Conservation (phyloP, 2,113 vertebrate species). For the Dicerorhinus sumatrensis region DNA sequence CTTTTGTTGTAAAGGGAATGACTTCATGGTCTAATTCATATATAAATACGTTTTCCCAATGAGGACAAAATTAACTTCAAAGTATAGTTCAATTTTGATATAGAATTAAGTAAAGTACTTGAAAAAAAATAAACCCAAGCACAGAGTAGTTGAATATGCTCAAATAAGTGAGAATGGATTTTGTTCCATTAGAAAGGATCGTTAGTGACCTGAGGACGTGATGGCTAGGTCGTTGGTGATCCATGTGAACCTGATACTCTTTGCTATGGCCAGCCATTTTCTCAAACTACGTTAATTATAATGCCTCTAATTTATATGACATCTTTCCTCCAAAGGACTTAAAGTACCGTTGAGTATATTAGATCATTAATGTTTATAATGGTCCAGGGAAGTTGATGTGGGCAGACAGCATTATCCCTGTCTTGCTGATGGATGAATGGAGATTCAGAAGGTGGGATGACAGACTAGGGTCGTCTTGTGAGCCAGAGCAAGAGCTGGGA, state of each 20-base stretch:
- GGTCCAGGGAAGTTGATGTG: constrained; percentile 49
- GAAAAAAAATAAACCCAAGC: not conserved
- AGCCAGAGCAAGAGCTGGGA: not conserved
- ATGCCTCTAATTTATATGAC: constrained; percentile 70
- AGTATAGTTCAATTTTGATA: not conserved
- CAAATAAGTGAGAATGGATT: constrained; percentile 36
- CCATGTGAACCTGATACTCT: constrained; percentile 41
- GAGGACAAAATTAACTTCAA: constrained; percentile 44
- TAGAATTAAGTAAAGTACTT: constrained; percentile 42
- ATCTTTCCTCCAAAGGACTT: constrained; percentile 59
- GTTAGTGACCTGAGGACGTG: constrained; percentile 39
- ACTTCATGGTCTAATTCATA: constrained; percentile 3
- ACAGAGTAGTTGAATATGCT: not conserved
- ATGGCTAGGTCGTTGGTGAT: constrained; percentile 32
- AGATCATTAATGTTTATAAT: constrained; percentile 66
- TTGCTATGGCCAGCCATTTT: constrained; percentile 61
- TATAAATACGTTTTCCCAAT: not conserved
- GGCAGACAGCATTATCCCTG: constrained; percentile 21
- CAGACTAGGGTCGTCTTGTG: not conserved
- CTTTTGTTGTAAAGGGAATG: not conserved
- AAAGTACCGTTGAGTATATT: constrained; percentile 59
- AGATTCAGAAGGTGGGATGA: constrained; percentile 21
- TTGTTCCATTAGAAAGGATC: constrained; percentile 47
- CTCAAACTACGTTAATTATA: constrained; percentile 75
- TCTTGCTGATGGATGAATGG: constrained; percentile 44